Evolutionary conservation across 2,113 vertebrate species (phyloP).

Genomic region (Bostrychus sinensis): DNA sequence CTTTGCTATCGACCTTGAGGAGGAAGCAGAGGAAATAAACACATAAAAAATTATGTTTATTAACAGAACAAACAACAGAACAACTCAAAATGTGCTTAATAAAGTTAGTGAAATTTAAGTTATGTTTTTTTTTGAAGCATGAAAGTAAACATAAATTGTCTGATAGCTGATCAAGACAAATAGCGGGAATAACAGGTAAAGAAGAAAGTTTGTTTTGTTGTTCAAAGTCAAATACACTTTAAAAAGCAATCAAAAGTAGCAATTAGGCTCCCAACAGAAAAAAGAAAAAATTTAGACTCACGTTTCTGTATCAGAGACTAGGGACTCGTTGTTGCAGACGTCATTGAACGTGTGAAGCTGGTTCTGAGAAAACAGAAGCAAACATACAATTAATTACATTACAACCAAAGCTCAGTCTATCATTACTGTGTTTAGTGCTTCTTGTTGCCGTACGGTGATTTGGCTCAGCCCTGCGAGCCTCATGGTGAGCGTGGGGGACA

Average conservation of each 20-base stretch:
- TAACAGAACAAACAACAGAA: too few relatives aligned
- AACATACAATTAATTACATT: neutral
- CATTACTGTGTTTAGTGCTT: neutral
- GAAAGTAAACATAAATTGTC: too few relatives aligned
- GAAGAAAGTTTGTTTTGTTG: too few relatives aligned
- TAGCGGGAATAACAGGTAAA: too few relatives aligned
- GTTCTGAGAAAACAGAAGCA: constrained; percentile 85
- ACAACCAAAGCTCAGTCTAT: too few relatives aligned
- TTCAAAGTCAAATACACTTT: too few relatives aligned
- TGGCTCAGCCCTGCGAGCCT: constrained; percentile 97
- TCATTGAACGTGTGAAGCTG: constrained; percentile 99
- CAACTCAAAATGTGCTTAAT: too few relatives aligned
- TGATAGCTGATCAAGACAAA: too few relatives aligned
- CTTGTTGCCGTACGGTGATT: constrained; percentile 93
- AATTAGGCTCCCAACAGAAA: too few relatives aligned
- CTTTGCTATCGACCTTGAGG: constrained; percentile 94
- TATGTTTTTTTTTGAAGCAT: too few relatives aligned
- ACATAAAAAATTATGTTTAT: neutral
- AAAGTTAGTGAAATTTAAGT: too few relatives aligned
- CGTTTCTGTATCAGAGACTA: constrained; percentile 99
- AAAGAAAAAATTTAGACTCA: constrained; percentile 77
- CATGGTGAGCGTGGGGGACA: constrained; percentile 99
- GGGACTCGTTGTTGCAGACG: constrained; percentile 98
- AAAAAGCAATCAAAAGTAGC: too few relatives aligned
- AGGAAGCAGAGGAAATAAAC: neutral